Percentiles rank a stretch among this genome's conserved stretches.
Conservation (phyloP, 2,113 vertebrate species). For the Struthidea cinerea region DNA sequence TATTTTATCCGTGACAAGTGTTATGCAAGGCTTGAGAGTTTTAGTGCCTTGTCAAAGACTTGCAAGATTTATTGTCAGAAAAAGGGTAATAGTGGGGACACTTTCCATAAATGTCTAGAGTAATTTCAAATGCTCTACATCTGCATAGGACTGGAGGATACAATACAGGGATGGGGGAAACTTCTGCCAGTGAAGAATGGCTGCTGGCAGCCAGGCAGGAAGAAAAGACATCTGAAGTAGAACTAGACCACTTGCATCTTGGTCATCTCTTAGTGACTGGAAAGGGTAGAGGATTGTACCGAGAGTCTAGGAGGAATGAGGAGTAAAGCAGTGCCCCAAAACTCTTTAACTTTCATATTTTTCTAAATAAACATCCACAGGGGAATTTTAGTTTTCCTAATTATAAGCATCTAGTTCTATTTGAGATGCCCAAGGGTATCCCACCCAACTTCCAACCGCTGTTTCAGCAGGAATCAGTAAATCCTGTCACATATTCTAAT, state of each 20-base stretch:
- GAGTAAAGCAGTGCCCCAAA: neutral
- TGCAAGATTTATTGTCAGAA: neutral
- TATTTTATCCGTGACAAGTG: neutral
- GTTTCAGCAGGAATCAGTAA: neutral
- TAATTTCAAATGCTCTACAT: neutral
- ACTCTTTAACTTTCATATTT: neutral
- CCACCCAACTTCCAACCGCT: neutral
- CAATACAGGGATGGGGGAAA: neutral
- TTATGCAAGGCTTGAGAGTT: neutral
- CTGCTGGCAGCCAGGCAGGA: neutral
- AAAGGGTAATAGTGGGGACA: neutral
- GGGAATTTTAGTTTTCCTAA: neutral
- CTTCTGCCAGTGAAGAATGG: neutral
- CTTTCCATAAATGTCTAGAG: neutral
- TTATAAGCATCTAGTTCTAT: neutral
- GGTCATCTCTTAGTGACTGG: neutral
- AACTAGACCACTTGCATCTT: neutral
- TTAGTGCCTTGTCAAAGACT: neutral
- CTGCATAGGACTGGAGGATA: neutral
- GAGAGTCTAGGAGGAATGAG: fast-evolving
- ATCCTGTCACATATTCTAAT: neutral
- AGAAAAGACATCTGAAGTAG: neutral
- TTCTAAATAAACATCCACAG: neutral
- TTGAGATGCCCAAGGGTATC: neutral
- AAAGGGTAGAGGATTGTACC: neutral